phyloP scores from a whole-genome alignment of 2,797 vertebrate genomes.

The Phoeniculus purpureus region DNA sequence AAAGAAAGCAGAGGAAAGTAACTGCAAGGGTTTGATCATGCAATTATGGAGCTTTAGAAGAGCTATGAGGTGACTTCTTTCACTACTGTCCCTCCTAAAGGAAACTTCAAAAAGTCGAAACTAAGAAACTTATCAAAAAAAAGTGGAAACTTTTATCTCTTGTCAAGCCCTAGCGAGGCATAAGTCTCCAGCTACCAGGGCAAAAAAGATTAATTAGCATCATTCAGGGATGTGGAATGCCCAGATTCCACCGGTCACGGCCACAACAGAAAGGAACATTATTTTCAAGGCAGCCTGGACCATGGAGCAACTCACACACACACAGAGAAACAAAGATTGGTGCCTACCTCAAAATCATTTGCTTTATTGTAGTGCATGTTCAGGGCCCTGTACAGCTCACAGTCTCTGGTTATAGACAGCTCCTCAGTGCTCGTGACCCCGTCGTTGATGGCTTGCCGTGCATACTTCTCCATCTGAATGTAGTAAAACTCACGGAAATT shows the following conservation, averaged over 20 bases:
- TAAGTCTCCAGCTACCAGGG: background rate
- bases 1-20: background rate
- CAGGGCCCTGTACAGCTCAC: conserved; percentile 96
- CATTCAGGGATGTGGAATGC: background rate
- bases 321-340: conserved; percentile 52
- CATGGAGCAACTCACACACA: background rate
- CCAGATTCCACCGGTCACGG: background rate
- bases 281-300: conserved; percentile 23
- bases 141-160: conserved; percentile 23
- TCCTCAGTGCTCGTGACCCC: conserved; percentile 92
- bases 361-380: conserved; percentile 99
- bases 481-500: conserved; percentile 99
- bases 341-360: conserved; percentile 98
- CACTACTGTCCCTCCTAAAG: background rate
- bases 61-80: background rate
- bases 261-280: conserved; percentile 3
- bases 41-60: background rate
- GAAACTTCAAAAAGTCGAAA: background rate
- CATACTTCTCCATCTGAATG: conserved; percentile 99
- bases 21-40: background rate
- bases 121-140: conserved; percentile 27
- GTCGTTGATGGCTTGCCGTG: conserved; percentile 96
- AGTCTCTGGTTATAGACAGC: conserved; percentile 94
- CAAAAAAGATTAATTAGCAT: conserved; percentile 22
- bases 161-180: background rate